Evolutionary conservation across 2,888 invertebrate species (phyloP).

Genomic region (Cephus pygmeus): DNA sequence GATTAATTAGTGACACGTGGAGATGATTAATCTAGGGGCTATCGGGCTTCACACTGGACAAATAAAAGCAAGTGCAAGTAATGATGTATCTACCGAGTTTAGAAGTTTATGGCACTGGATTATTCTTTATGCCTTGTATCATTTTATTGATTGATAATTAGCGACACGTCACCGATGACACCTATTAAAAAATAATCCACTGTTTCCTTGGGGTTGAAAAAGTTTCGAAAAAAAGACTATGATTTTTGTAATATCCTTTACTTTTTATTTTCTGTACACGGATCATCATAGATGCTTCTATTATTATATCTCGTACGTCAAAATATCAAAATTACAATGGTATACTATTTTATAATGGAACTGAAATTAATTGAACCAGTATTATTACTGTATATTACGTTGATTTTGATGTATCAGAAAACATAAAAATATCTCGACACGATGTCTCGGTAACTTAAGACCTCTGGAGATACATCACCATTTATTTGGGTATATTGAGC

Average conservation of each 20-base stretch:
- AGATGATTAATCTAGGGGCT: slow-evolving; percentile 22
- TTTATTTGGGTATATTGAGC: slow-evolving; percentile 14
- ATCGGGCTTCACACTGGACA: slow-evolving; percentile 17
- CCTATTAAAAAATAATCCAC: background rate
- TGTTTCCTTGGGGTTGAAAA: background rate
- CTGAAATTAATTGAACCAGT: slow-evolving; percentile 28
- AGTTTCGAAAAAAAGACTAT: too few species aligned
- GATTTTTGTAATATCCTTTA: background rate
- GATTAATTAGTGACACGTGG: slow-evolving; percentile 25
- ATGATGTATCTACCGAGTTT: background rate
- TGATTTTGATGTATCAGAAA: background rate
- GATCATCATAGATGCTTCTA: background rate
- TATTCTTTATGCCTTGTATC: background rate
- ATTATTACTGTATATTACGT: slow-evolving; percentile 24
- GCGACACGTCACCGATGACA: background rate
- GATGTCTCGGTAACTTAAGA: slow-evolving; percentile 11
- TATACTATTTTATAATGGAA: slow-evolving; percentile 9
- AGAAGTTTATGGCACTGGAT: background rate
- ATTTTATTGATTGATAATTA: background rate
- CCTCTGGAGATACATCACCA: slow-evolving; percentile 35
- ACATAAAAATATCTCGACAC: slow-evolving; percentile 5
- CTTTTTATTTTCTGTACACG: background rate
- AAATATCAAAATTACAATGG: slow-evolving; percentile 2
- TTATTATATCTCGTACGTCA: background rate
- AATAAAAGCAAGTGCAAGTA: background rate